phyloP scores from a whole-genome alignment of 2,888 invertebrate genomes.

The Drosophila nr. fundita region DNA sequence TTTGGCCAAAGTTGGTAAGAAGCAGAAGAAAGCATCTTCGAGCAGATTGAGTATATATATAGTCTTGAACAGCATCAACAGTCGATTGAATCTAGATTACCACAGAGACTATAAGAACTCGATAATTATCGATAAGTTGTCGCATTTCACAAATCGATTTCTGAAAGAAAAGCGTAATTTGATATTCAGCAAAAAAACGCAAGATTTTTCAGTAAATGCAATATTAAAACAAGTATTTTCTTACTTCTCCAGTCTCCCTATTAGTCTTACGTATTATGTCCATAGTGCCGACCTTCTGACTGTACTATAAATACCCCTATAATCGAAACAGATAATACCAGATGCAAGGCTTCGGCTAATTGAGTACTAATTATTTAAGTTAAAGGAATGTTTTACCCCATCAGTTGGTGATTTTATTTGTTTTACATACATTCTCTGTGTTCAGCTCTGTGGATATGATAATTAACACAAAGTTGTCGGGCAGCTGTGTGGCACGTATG shows the following conservation, averaged over 20 bases:
- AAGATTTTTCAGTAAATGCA: neutral
- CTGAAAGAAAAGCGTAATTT: neutral
- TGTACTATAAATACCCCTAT: neutral
- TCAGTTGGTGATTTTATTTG: neutral
- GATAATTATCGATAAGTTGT: neutral
- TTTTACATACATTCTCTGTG: neutral
- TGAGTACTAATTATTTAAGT: neutral
- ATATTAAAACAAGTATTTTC: neutral
- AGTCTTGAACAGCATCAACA: neutral
- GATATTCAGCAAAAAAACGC: too few species aligned
- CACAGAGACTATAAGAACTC: neutral
- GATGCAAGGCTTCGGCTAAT: neutral
- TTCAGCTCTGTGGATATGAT: neutral
- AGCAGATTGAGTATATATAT: neutral
- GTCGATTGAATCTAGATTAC: neutral
- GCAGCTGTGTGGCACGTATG: conserved; percentile 9
- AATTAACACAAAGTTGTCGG: conserved; percentile 43
- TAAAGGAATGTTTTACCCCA: neutral
- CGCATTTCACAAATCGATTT: neutral
- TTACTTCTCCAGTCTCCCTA: neutral
- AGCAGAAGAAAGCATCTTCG: neutral
- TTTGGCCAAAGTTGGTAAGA: neutral
- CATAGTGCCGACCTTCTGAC: neutral
- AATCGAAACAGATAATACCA: neutral
- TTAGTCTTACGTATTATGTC: neutral